Evolutionary conservation across 2,797 vertebrate genomes (phyloP), one percentile per base, ranked within the genome.

Genomic region (Pseudochirops corinnae): DNA sequence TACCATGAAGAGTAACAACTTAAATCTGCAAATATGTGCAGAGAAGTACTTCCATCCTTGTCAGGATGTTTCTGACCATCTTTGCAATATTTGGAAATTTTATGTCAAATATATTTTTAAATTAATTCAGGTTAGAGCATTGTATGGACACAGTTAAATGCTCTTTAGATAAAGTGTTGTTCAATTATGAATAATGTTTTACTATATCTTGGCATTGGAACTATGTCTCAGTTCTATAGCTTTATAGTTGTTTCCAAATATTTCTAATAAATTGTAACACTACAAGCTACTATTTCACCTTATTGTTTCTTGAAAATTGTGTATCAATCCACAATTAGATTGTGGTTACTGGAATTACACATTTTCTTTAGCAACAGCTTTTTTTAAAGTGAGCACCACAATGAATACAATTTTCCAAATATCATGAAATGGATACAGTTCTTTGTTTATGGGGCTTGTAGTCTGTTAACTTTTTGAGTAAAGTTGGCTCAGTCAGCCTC

Each of bases 81-180:
- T 91, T 93, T 46, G 12, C 95, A 95, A 90, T 55, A 93, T 94
- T 96, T 93, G 93, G 62, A 94, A 94, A 58, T 95, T 31, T 26
- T 62, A 46, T 94, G 14, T 53, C 74, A 53, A 55, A 10, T 31
- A 93, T 92, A 55, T 56, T 93, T 94, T 94, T 92, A 90, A 91
- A 95, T 90, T 95, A 21, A 53, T 60, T 93, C 90, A 93, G 91
- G 26, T 93, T 92, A 74, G 56, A 60, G 53, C 60, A 90, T 56
- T 87, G 62, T 24, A 52, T 28, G 21, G 93, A 29, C 74, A 93
- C 93, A 93, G 92, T 55, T 90, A 82, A 82, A 91, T 82, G 90
- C 3, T 2, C 92, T 62, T 94, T 90, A 93, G n/a, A 92, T 95
- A 91, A 46, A 50, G 0, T 46, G 39, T 26, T 10, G 26, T 50